Evolutionary conservation across 1,140 invertebrate genomes (phyloP), one percentile per base, ranked within the genome.

Genomic region (Drosophila tsacasi): DNA sequence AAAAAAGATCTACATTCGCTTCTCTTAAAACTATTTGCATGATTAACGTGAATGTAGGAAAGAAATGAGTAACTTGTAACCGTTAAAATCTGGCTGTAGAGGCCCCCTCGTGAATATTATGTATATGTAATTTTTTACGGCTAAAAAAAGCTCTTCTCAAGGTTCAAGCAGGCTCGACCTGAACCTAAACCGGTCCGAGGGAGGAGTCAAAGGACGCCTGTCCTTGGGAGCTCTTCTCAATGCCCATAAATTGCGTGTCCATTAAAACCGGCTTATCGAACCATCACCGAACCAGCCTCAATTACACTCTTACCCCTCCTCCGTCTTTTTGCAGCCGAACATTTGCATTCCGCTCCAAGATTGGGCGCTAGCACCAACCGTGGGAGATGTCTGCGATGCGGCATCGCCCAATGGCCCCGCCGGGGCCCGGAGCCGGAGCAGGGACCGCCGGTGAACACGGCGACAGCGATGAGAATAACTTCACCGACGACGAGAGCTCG

Each of bases 401-500:
- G 81, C 92, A 93, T 93, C 92, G 92, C 63, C 92, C 94, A 92
- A 94, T 95, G 81, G 95, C 94, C 74, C 94, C 95, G 23, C 57
- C 75, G 32, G 75, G 40, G 13, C 47, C 58, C 44, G 75, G 47
- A 37, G 44, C 64, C 30, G 75, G 74, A 40, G 47, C 75, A 8
- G 74, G 54, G 52, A 9, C 55, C 27, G 81, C 65, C 63, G 44
- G 94, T 93, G 84, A 89, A 52, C 85, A 90, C 52, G 94, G 95
- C 79, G 95, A 94, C 76, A 96, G 95, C 85, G 94, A 95, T 79
- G 96, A 97, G 83, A 96, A 97, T 91, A 96, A 97, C 92, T 96
- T 96, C 84, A 96, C 96, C 12, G 97, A 97, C 89, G 97, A 97
- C 87, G 97, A 97, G 93, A 96, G 96, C 74, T 95, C 96, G 52